Conservation (phyloP, 2,888 invertebrate genomes). For the Choreutis nemorana region DNA sequence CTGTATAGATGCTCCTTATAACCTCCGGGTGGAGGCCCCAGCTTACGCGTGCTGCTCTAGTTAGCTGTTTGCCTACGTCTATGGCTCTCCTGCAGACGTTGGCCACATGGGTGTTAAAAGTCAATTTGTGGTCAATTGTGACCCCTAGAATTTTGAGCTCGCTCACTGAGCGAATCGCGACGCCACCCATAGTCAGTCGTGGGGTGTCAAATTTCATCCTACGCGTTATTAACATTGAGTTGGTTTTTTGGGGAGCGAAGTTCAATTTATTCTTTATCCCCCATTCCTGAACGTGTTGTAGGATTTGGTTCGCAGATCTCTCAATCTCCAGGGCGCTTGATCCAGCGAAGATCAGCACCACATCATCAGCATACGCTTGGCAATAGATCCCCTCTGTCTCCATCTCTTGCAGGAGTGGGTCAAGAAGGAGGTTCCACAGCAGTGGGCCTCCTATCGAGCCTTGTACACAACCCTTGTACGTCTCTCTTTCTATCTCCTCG, state of each 20-base stretch:
- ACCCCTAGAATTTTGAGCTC: conserved; percentile 1
- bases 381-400: neutral
- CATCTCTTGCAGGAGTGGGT: conserved; percentile 5
- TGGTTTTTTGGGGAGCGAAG: conserved; percentile 10
- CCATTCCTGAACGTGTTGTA: conserved; percentile 5
- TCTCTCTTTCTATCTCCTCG: neutral
- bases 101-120: conserved; percentile 10
- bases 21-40: conserved; percentile 4
- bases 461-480: conserved; percentile 10
- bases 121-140: conserved; percentile 1
- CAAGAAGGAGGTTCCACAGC: conserved; percentile 10
- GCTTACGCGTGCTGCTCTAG: neutral
- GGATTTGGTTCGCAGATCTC: conserved; percentile 1
- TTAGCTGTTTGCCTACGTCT: neutral
- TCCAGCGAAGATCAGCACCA: conserved; percentile 4
- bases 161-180: neutral
- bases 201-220: conserved; percentile 7
- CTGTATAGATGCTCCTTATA: conserved; percentile 1
- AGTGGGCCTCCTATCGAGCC: conserved; percentile 10
- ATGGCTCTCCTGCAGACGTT: conserved; percentile 2
- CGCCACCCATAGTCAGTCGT: conserved; percentile 4
- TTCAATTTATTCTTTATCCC: conserved; percentile 7
- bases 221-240: conserved; percentile 8
- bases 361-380: conserved; percentile 7
- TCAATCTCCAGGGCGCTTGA: neutral